Evolutionary conservation across 92 coral and sea anemone genomes (phyloP), one percentile per base, ranked within the genome.

Genomic region (Epizoanthus illoricatus): DNA sequence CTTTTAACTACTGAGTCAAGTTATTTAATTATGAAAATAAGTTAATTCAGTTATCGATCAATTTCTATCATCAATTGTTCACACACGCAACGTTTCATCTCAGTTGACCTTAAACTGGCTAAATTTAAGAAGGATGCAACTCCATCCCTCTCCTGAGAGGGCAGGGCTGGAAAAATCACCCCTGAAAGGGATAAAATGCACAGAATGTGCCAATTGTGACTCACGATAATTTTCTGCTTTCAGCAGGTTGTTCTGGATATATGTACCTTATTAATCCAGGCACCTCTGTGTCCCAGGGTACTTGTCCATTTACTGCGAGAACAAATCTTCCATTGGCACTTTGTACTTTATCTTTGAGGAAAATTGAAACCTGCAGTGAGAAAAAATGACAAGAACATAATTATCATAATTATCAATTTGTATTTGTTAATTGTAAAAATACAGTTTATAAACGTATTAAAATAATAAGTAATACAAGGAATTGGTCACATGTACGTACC

Each of bases 331-430:
- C 99, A 85, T 91, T 97, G 24, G 99, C 84, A 73, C 88, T 90
- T 84, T 97, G 99, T 4, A 97, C 99, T 88, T 91, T 97, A 83
- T 97, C 99, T 85, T 97, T 97, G 12, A 97, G 75, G 81, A 97
- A 97, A 71, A 97, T 97, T 8, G 99, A 97, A 79, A 97, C 97
- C 97, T 93, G 68, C 43, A 70, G 45, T 40, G 68, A 1, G 24
- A 19, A 4, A 28, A 41, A 62, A 28, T 28, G 36, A 28, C 36
- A 28, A 28, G 36, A 28, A 28, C 36, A 28, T 28, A 28, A 28
- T 28, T 28, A 28, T 28, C 36, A 28, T 28, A n/a, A n/a, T 17
- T 24, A 5, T 24, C 19, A 47, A 20, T 17, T 78, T 19, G 28
- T 59, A 19, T 75, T 47, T 23, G 3, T n/a, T 63, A 63, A 63